phyloP scores from a whole-genome alignment of 2,113 vertebrate genomes.

The Phylloscopus trochilus region DNA sequence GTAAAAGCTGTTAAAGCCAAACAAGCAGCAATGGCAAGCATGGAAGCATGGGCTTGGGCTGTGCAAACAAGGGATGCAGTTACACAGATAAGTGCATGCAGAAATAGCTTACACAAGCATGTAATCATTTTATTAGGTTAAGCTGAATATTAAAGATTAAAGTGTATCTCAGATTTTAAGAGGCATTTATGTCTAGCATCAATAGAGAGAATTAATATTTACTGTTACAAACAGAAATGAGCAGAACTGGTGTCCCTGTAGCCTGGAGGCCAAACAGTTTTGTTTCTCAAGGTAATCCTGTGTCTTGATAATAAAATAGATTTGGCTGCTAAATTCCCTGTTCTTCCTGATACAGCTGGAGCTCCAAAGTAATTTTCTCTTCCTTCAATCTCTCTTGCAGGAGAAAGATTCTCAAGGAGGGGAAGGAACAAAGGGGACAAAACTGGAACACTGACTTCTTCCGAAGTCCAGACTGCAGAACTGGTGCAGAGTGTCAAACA shows the following conservation, averaged over 20 bases:
- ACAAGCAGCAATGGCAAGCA: background rate
- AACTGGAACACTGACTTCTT: background rate
- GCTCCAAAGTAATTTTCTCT: background rate
- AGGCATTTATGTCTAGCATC: background rate
- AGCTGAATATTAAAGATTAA: background rate
- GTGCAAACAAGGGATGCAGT: slow-evolving; percentile 25
- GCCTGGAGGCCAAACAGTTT: background rate
- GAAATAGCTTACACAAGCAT: slow-evolving; percentile 19
- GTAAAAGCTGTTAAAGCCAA: slow-evolving; percentile 27
- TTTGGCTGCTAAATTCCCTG: background rate
- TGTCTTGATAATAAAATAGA: background rate
- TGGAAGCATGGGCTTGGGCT: background rate
- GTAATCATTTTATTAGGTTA: background rate
- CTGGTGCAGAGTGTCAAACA: background rate
- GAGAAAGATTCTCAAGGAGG: background rate
- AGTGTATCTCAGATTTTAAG: background rate
- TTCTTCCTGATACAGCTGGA: background rate
- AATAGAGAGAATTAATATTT: background rate
- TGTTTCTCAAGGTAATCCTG: background rate
- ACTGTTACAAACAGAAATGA: background rate
- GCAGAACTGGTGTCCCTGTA: background rate
- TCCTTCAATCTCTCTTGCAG: background rate
- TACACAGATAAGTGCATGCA: background rate
- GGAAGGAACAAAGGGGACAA: background rate
- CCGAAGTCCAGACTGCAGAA: background rate